Evolutionary conservation across 2,888 invertebrate species (phyloP).

Genomic region (Athripsodes cinereus): DNA sequence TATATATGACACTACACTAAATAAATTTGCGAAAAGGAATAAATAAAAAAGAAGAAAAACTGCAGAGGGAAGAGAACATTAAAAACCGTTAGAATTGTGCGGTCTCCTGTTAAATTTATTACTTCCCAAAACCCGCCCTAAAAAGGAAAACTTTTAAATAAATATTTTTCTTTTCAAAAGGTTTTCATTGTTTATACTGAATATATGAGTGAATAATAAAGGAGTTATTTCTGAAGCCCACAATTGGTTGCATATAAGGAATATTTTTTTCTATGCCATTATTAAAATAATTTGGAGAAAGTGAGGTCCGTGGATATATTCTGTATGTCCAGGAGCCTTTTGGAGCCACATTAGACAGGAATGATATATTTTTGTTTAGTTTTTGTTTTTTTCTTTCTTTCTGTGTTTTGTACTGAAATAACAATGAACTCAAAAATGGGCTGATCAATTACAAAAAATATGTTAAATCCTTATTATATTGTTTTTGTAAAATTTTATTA

Average conservation of each 20-base stretch:
- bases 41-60: not conserved
- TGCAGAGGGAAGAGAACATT: not conserved
- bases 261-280: too few species aligned
- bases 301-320: too few species aligned
- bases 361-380: too few species aligned
- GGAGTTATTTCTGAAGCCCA: not conserved
- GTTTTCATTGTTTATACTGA: conserved; percentile 10
- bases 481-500: too few species aligned
- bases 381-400: too few species aligned
- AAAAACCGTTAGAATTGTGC: conserved; percentile 20
- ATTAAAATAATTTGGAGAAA: too few species aligned
- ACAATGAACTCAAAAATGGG: too few species aligned
- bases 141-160: conserved; percentile 26
- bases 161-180: conserved; percentile 24
- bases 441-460: too few species aligned
- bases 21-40: not conserved
- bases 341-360: not conserved
- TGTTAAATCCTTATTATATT: too few species aligned
- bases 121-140: conserved; percentile 24
- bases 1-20: not conserved
- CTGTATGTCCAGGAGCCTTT: not conserved
- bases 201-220: conserved; percentile 5
- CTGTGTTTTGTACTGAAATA: too few species aligned
- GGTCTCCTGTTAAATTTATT: conserved; percentile 25
- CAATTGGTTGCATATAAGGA: too few species aligned